A percentile compares a stretch with the other conserved stretches of the same genome.
Evolutionary conservation across 2,113 vertebrate genomes (phyloP).

Genomic region (Brevimyrus niger): DNA sequence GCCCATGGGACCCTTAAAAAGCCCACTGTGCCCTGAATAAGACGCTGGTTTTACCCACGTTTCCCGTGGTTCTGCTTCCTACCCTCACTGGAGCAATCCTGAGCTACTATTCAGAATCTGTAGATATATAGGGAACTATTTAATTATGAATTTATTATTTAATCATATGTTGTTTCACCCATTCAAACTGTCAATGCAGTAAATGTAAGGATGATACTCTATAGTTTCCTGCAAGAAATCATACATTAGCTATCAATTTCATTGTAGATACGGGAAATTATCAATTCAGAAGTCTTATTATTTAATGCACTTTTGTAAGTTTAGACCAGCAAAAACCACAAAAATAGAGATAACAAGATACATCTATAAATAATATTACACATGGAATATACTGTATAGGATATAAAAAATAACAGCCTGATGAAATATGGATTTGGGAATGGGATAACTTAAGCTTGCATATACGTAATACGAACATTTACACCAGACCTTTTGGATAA

Average conservation of each 20-base stretch:
- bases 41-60: background rate
- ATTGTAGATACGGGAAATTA: background rate
- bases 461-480: background rate
- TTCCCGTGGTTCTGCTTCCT: background rate
- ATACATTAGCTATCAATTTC: background rate
- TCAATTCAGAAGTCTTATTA: background rate
- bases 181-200: background rate
- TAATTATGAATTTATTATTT: background rate
- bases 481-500: background rate
- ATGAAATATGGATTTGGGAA: background rate
- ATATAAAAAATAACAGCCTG: background rate
- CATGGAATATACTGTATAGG: background rate
- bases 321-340: background rate
- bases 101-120: background rate
- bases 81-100: background rate
- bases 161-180: background rate
- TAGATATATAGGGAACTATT: background rate
- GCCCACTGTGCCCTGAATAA: background rate
- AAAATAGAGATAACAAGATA: background rate
- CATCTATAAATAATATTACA: background rate
- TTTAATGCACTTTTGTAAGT: background rate
- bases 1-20: background rate
- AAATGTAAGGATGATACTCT: background rate
- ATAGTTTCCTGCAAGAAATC: background rate
- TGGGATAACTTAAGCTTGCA: background rate